phyloP scores from a whole-genome alignment of 2,888 invertebrate species.

The Hydroisotoma schaefferi region DNA sequence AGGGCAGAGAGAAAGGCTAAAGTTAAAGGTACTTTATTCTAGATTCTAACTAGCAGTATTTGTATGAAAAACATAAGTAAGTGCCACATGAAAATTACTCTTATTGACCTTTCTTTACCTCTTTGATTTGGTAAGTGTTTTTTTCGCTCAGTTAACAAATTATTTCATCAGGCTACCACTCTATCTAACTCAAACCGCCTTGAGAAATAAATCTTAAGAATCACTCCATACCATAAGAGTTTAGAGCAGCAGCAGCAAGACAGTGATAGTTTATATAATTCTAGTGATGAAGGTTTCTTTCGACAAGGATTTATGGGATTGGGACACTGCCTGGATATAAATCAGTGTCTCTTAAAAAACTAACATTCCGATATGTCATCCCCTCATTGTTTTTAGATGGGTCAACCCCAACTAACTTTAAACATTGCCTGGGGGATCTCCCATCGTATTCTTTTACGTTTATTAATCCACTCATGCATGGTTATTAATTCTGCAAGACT shows the following conservation, averaged over 20 bases:
- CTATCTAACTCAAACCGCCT: no score
- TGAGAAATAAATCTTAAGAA: no score
- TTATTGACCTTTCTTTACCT: background rate
- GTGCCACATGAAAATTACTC: background rate
- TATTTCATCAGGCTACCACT: background rate
- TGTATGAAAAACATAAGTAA: background rate
- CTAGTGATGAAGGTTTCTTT: background rate
- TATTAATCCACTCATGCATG: no score
- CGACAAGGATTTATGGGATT: slow-evolving; percentile 4
- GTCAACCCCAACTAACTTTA: background rate
- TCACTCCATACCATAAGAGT: no score
- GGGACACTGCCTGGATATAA: slow-evolving; percentile 3
- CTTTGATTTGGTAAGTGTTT: background rate
- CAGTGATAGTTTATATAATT: background rate
- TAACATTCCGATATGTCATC: background rate
- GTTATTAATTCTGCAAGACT: no score
- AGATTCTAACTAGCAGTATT: no score
- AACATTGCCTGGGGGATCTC: background rate
- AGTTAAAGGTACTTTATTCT: no score
- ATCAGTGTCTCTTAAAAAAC: slow-evolving; percentile 4
- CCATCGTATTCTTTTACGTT: background rate
- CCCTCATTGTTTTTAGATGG: background rate
- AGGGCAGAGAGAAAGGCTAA: no score
- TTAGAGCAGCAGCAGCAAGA: no score
- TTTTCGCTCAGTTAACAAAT: background rate